Evolutionary conservation across 2,113 vertebrate species (phyloP).

Genomic region (Salvator merianae): DNA sequence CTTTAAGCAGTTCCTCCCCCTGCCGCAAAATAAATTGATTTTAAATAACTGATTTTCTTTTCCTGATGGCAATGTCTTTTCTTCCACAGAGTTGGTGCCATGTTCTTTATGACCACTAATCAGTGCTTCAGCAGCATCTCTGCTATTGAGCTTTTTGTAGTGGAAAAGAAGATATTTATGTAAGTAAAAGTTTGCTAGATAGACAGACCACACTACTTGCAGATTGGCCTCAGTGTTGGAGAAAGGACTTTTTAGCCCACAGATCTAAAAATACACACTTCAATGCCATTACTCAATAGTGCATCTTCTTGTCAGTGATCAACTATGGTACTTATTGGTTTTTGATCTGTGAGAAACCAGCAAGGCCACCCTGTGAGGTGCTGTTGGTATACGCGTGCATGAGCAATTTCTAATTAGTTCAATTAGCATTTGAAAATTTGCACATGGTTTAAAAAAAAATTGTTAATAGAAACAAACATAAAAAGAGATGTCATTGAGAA

Average conservation of each 20-base stretch:
- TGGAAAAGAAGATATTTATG: conserved; percentile 92
- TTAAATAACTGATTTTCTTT: not conserved
- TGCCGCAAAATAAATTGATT: not conserved
- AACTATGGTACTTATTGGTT: not conserved
- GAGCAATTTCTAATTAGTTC: not conserved
- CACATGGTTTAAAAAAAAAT: not conserved
- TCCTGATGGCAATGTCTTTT: not conserved
- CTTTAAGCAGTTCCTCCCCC: no score
- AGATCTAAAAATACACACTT: not conserved
- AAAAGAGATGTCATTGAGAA: no score
- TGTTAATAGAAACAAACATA: not conserved
- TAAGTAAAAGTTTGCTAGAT: conserved; percentile 70
- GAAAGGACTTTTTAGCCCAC: not conserved
- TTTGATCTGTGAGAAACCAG: not conserved
- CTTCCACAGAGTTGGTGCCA: conserved; percentile 81
- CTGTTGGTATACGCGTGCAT: not conserved
- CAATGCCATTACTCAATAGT: not conserved
- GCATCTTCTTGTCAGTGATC: not conserved
- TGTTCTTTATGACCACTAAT: conserved; percentile 92
- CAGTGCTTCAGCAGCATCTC: conserved; percentile 91
- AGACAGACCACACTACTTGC: not conserved
- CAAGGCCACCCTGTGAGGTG: not conserved
- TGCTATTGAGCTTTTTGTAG: conserved; percentile 88
- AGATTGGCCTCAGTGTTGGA: not conserved
- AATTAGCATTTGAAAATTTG: not conserved